Evolutionary conservation across 92 coral and sea anemone species (phyloP).

Genomic region (Isaurus tuberculatus): DNA sequence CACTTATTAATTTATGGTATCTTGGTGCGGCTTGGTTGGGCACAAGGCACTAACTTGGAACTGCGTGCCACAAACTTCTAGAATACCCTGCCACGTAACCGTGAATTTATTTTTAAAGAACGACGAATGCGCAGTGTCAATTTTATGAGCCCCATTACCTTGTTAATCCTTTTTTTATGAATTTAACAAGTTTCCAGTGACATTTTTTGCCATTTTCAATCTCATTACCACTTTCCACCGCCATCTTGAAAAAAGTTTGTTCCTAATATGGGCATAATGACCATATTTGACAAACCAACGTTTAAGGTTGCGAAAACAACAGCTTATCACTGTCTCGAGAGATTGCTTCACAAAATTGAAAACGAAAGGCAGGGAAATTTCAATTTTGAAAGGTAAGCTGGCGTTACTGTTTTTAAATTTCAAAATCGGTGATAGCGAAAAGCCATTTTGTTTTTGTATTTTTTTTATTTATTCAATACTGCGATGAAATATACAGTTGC

Average conservation of each 20-base stretch:
- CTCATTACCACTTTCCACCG: slow-evolving; percentile 53
- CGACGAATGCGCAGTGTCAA: not conserved
- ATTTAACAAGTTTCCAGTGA: not conserved
- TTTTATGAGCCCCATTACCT: not conserved
- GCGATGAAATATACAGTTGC: too few relatives aligned
- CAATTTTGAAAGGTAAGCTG: not conserved
- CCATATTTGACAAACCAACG: slow-evolving; percentile 64
- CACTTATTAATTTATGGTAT: too few relatives aligned
- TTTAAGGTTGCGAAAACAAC: slow-evolving; percentile 28
- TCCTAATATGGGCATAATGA: slow-evolving; percentile 56
- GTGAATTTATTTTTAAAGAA: too few relatives aligned
- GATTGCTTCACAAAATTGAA: slow-evolving; percentile 5
- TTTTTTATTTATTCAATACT: not conserved
- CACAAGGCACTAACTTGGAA: too few relatives aligned
- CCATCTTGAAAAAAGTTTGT: slow-evolving; percentile 64
- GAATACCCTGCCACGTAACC: too few relatives aligned
- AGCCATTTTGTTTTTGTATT: not conserved
- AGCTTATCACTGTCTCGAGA: not conserved
- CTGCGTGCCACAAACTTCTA: too few relatives aligned
- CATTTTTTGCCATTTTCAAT: not conserved
- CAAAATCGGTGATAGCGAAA: not conserved
- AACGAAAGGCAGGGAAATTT: slow-evolving; percentile 1
- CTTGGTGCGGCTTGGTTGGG: too few relatives aligned
- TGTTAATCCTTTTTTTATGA: slow-evolving; percentile 14
- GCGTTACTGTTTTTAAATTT: not conserved